Percentiles rank a stretch among this genome's conserved stretches.
These are phyloP conservation scores for Apodemus agrarius DNA, from an alignment of 2,797 vertebrate genomes.

Conservation along the genomic window DNA sequence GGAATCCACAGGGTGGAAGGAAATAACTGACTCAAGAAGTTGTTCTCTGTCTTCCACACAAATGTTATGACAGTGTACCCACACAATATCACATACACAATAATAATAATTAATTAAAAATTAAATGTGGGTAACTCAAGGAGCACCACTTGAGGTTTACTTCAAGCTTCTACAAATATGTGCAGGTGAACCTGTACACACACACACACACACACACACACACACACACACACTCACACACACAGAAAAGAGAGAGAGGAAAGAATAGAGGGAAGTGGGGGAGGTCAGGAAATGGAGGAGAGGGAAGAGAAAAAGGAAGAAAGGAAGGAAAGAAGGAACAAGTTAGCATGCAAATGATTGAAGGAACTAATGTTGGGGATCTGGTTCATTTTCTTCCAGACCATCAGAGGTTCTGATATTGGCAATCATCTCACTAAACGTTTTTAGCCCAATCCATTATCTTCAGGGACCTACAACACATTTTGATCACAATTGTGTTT, in stretches of 20 bases:
- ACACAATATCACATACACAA: neutral
- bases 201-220: neutral
- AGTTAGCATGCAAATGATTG: neutral
- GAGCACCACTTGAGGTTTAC: neutral
- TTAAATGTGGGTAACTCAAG: neutral
- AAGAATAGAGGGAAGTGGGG: too few relatives aligned
- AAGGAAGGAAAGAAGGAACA: neutral
- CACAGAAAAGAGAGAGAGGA: too few relatives aligned
- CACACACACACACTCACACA: too few relatives aligned
- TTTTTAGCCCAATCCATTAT: neutral
- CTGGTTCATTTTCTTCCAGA: neutral
- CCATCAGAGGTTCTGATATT: neutral
- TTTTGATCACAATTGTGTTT: neutral
- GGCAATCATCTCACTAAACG: neutral
- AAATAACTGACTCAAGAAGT: neutral
- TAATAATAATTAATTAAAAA: neutral
- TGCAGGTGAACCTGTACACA: neutral
- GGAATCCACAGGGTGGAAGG: neutral
- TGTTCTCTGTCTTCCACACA: neutral
- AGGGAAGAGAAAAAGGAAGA: neutral
- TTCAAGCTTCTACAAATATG: neutral
- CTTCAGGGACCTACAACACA: neutral
- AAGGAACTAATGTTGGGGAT: neutral
- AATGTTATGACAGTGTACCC: neutral
- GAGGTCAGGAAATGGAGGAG: too few relatives aligned